phyloP scores from a whole-genome alignment of 2,113 vertebrate species.

The Pleuronectes platessa region DNA sequence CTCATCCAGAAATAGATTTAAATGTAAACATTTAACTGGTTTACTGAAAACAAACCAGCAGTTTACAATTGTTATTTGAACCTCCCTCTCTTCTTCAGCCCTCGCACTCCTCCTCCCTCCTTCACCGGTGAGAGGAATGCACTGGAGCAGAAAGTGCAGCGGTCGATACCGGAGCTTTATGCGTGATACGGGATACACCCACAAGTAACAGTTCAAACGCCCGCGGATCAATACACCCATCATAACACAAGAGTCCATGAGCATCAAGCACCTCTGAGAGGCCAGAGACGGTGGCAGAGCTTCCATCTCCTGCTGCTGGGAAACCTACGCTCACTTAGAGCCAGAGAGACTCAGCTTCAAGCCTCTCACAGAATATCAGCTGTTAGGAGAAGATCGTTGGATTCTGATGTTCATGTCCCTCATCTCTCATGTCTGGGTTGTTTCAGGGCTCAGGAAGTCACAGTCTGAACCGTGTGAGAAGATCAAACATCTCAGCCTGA shows the following conservation, averaged over 20 bases:
- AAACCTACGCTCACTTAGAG: conserved; percentile 39
- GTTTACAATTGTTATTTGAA: conserved; percentile 46
- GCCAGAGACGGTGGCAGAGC: conserved; percentile 3
- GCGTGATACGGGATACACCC: conserved; percentile 73
- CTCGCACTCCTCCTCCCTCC: conserved; percentile 56
- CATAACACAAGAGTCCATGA: conserved; percentile 47
- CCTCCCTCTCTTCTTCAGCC: conserved; percentile 46
- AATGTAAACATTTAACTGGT: background rate
- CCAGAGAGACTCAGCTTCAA: conserved; percentile 26
- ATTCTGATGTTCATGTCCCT: conserved; percentile 36
- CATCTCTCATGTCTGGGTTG: conserved; percentile 4
- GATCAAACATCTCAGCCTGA: no score
- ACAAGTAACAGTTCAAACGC: conserved; percentile 57
- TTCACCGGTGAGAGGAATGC: conserved; percentile 37
- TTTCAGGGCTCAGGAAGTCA: background rate
- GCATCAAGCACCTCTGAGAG: conserved; percentile 15
- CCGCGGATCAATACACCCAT: conserved; percentile 64
- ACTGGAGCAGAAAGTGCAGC: conserved; percentile 37
- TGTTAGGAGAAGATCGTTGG: conserved; percentile 11
- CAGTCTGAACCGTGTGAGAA: background rate
- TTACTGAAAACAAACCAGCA: background rate
- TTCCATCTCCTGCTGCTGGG: conserved; percentile 36
- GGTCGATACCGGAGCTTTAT: conserved; percentile 67
- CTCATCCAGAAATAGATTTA: background rate
- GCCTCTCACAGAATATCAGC: conserved; percentile 24